Base-by-base conservation (phyloP, 2,888 invertebrate genomes). In the Drosophila nr. medialis region DNA sequence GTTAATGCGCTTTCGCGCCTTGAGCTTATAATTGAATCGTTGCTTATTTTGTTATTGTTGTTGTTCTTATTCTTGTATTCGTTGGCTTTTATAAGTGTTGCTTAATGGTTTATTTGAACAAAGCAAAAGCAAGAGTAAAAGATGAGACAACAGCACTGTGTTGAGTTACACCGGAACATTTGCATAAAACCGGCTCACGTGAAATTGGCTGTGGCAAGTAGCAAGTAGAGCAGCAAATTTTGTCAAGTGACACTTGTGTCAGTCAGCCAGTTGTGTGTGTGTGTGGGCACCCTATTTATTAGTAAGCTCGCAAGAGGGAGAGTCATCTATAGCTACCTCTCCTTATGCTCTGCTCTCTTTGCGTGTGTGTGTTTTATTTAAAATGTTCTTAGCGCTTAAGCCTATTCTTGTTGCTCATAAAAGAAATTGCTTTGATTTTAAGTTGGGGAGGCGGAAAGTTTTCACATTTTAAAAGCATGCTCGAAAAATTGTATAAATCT, bases 361-460 rank as follows among this genome's bases (percentile, higher is more conserved):
- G n/a, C 21, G 29, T 21, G 59, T 77, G 49, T 30, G 53, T 30
- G 53, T 76, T 55, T 62, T 10, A 2, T 18, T 21, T 32, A 5
- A 32, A 29, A 51, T 42, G 40, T 62, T 13, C 34, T 62, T 61
- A 15, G 64, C 51, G 56, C 38, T 60, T 29, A 60, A 53, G 24
- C 45, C 36, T 55, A 45, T 27, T 66, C 36, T 53, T 71, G 56
- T 68, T 29, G 56, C 21, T 53, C 61, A 85, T 85, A 64, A 87
- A 80, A 79, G 71, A 87, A 83, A 86, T 88, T 80, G 75, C 80
- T 90, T 88, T 86, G 86, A 90, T 86, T 86, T 83, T 42, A 56
- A 53, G 68, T 69, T 55, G 10, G 6, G n/a, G 6, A 29, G 13
- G 24, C 38, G 40, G 66, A 88, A 90, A 86, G 81, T 86, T 90